phyloP scores from a whole-genome alignment of 2,888 invertebrate genomes.

The Eilema sororculum region DNA sequence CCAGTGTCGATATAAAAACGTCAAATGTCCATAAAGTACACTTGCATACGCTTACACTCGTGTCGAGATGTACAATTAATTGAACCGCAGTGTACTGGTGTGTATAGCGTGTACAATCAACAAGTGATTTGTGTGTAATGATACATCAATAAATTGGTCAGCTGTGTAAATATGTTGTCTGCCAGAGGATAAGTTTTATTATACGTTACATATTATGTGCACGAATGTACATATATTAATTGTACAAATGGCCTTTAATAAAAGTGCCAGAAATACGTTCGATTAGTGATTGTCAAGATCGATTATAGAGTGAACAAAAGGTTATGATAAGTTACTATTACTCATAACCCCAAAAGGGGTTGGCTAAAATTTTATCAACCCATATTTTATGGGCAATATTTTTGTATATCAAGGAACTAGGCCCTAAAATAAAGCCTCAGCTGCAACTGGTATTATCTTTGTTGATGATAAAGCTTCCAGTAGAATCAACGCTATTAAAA shows the following conservation, averaged over 20 bases:
- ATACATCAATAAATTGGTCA: constrained; percentile 61
- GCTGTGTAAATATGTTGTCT: constrained; percentile 49
- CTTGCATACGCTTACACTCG: constrained; percentile 57
- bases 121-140: constrained; percentile 69
- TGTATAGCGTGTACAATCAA: constrained; percentile 65
- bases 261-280: not conserved
- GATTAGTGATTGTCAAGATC: not conserved
- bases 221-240: no score
- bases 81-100: constrained; percentile 44
- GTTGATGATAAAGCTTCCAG: not conserved
- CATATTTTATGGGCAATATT: not conserved
- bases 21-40: constrained; percentile 47
- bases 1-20: constrained; percentile 54
- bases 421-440: not conserved
- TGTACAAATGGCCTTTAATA: not conserved
- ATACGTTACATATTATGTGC: not conserved
- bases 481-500: no score
- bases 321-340: not conserved
- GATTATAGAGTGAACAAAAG: not conserved
- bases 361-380: not conserved
- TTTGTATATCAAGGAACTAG: no score
- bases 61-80: constrained; percentile 63
- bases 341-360: not conserved
- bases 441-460: not conserved
- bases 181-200: constrained; percentile 11